Evolutionary conservation across 2,888 invertebrate species (phyloP).

Genomic region (Coronaproctus castanopsis): DNA sequence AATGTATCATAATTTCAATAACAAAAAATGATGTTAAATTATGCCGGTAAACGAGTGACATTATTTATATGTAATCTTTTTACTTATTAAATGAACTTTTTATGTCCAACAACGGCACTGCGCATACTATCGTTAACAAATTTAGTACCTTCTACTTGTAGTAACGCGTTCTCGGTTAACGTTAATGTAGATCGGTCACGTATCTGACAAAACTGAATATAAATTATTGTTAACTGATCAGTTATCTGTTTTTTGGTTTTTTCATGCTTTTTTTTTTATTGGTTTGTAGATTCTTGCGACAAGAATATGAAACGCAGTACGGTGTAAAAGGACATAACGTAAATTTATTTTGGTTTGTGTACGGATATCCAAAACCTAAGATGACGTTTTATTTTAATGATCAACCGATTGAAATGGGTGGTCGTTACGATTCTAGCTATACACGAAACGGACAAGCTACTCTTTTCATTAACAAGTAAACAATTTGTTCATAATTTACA

Average conservation of each 20-base stretch:
- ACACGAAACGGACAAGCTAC: conserved; percentile 79
- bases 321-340: conserved; percentile 81
- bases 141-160: no score
- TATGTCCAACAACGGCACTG: no score
- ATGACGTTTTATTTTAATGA: conserved; percentile 78
- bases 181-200: no score
- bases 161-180: no score
- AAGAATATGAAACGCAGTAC: conserved; percentile 69
- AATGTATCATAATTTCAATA: no score
- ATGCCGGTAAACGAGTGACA: no score
- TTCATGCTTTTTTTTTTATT: background rate
- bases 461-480: conserved; percentile 63
- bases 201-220: background rate
- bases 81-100: no score
- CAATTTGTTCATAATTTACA: no score
- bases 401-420: conserved; percentile 57
- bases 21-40: no score
- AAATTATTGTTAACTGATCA: background rate
- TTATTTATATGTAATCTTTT: no score
- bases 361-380: conserved; percentile 88
- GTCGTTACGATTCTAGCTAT: conserved; percentile 67
- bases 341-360: conserved; percentile 81
- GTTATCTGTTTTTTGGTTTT: background rate
- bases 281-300: conserved; percentile 48
- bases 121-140: no score